Conservation (phyloP, 2,797 vertebrate species). For the Eulemur rubriventer region DNA sequence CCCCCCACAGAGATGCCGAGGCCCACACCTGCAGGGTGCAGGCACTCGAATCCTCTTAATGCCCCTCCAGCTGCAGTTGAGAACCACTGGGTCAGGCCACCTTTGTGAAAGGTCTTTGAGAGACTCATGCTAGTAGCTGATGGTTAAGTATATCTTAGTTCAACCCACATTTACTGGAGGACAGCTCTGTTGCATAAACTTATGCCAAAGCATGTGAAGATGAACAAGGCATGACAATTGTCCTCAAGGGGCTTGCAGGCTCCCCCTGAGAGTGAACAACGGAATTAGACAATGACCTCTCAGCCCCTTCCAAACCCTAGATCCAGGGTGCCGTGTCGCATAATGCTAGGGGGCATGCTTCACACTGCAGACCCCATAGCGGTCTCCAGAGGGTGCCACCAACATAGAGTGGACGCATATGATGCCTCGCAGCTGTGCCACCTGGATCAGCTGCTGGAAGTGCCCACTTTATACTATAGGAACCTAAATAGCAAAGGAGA, state of each 20-base stretch:
- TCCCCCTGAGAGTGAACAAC: not conserved
- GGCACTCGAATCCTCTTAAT: not conserved
- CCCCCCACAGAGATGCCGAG: not conserved
- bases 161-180: not conserved
- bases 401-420: too few relatives aligned
- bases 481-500: not conserved
- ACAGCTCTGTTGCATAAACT: too few relatives aligned
- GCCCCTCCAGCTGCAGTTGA: not conserved
- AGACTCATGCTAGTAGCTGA: not conserved
- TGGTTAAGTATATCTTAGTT: not conserved
- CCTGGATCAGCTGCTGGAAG: not conserved
- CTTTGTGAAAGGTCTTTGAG: not conserved
- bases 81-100: not conserved
- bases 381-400: not conserved
- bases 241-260: not conserved
- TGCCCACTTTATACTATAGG: not conserved
- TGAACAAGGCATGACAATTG: not conserved
- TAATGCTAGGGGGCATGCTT: not conserved
- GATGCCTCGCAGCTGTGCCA: not conserved
- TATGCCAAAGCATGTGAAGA: not conserved
- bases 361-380: not conserved
- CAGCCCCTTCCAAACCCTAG: not conserved
- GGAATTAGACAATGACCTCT: not conserved
- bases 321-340: fast-evolving
- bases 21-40: too few relatives aligned